phyloP scores from a whole-genome alignment of 2,797 vertebrate species.

The Sebastes steindachneri region DNA sequence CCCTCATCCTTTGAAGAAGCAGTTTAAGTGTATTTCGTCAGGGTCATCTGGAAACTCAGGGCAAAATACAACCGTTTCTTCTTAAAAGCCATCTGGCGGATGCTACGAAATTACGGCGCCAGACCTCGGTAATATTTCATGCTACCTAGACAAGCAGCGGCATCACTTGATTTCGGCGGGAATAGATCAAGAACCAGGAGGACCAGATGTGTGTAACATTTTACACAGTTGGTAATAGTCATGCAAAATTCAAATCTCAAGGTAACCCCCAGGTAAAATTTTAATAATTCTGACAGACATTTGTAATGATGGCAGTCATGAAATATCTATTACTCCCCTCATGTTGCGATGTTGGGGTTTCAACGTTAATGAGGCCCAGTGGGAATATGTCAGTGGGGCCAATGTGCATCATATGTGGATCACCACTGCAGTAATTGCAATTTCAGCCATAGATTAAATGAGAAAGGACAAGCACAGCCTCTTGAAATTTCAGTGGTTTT shows the following conservation, averaged over 20 bases:
- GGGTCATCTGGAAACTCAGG: constrained; percentile 43
- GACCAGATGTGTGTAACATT: constrained; percentile 4
- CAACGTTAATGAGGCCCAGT: constrained; percentile 54
- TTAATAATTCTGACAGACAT: constrained; percentile 46
- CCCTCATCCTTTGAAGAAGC: constrained; percentile 28
- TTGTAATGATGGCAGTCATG: constrained; percentile 53
- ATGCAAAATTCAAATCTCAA: constrained; percentile 36
- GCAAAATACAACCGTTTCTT: constrained; percentile 23
- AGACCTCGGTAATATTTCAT: constrained; percentile 36
- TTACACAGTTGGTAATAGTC: background rate
- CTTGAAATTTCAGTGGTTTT: background rate
- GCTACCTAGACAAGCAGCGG: constrained; percentile 12
- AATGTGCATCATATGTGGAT: constrained; percentile 21
- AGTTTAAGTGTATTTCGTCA: constrained; percentile 41
- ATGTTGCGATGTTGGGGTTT: constrained; percentile 21
- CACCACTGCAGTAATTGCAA: constrained; percentile 17
- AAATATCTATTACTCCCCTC: constrained; percentile 53
- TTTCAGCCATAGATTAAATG: constrained; percentile 2
- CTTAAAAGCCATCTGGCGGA: constrained; percentile 24
- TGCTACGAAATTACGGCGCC: background rate
- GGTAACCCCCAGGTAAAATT: constrained; percentile 15
- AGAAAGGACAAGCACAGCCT: background rate
- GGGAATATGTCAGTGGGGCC: constrained; percentile 33
- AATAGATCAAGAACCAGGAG: background rate
- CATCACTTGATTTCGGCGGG: background rate